Conservation (phyloP, 2,113 vertebrate genomes). For the Stercorarius parasiticus region DNA sequence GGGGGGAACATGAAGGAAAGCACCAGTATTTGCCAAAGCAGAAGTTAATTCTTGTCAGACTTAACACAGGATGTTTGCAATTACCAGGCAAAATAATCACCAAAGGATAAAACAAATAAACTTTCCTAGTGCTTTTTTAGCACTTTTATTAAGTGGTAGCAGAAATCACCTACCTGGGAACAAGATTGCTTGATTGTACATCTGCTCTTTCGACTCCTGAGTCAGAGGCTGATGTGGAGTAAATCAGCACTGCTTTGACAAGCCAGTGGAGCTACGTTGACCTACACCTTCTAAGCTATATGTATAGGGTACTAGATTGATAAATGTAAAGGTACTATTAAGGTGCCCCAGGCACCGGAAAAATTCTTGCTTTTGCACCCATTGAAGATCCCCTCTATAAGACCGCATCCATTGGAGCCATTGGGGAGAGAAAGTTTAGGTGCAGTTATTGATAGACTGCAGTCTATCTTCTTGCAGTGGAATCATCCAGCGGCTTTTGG, state of each 20-base stretch:
- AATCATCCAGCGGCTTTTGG: not conserved
- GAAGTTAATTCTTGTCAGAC: conserved; percentile 68
- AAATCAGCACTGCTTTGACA: not conserved
- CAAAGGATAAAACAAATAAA: not conserved
- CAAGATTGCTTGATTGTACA: not conserved
- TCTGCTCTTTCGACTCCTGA: not conserved
- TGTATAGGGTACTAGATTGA: not conserved
- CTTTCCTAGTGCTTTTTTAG: not conserved
- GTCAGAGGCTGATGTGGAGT: not conserved
- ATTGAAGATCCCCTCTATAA: not conserved
- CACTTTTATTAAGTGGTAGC: not conserved
- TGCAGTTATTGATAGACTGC: not conserved
- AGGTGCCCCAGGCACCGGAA: not conserved
- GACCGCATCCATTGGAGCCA: accelerated
- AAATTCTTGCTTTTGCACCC: not conserved
- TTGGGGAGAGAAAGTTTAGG: not conserved
- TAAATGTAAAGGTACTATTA: not conserved
- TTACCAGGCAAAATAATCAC: conserved; percentile 25
- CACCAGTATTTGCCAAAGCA: conserved; percentile 61
- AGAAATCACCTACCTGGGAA: not conserved
- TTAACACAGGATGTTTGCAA: conserved; percentile 34
- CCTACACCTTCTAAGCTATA: not conserved
- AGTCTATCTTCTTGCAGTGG: not conserved
- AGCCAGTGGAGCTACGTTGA: not conserved
- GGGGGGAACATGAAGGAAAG: conserved; percentile 49